Evolutionary conservation across 2,113 vertebrate species (phyloP), one percentile per base, ranked within the genome.

Genomic region (Sorex araneus): DNA sequence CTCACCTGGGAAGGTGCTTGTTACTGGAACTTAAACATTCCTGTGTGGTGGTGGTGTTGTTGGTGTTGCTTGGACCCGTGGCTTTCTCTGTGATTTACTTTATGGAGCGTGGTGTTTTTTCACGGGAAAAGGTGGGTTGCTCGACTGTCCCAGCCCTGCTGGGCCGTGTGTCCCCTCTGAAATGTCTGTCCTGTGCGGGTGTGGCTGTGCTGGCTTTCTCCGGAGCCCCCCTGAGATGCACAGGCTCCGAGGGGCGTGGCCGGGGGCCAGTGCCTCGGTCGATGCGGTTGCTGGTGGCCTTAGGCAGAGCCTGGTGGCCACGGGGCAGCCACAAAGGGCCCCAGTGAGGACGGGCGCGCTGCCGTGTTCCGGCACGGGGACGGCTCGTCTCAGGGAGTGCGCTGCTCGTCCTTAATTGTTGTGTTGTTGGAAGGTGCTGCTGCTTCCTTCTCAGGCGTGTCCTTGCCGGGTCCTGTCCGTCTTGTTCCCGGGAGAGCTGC

Each of bases 11-110:
- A 57, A 73, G 91, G 57, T 83, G 27, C 60, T 40, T 80, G 63
- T 79, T 78, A 74, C 63, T 0, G 77, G 84, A 89, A 45, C n/a
- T 75, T 91, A 86, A 69, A 54, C 74, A 36, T 79, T 57, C 18
- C 25, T 70, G 73, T 60, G 23, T 60, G 4, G 23, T 60, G 40
- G 40, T 40, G 40, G 40, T 40, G 40, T 3, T 40, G 40, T 3
- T 40, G 40, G 40, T 40, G 87, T 80, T n/a, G 18, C 25, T 40
- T 11, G 36, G 90, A 45, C 43, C 43, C 54, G 2, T 76, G 19
- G 34, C 43, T 82, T 47, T 83, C 43, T 90, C 43, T 90, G 64
- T 73, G 64, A 23, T 32, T 63, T 77, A 43, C 36, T 77, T 85
- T 79, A n/a, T n/a, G n/a, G n/a, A n/a, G n/a, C n/a, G n/a, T 40